These are phyloP conservation scores for Sciaenops ocellatus DNA, from an alignment of 2,797 vertebrate species.

Conservation along the genomic window DNA sequence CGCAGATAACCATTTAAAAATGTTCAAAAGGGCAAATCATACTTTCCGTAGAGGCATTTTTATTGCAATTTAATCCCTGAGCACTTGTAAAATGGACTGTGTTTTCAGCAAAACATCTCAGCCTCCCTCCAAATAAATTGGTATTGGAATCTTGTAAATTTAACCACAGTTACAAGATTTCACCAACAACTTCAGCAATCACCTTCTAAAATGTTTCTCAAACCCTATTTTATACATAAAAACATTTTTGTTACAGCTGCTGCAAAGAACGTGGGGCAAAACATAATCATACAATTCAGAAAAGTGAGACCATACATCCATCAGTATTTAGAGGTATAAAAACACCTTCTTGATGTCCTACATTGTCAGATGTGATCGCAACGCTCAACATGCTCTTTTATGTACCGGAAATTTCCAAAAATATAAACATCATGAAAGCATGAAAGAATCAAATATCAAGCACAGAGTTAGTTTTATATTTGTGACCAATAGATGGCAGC, in stretches of 20 bases:
- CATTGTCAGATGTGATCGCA: not conserved
- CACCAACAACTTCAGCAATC: not conserved
- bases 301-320: not conserved
- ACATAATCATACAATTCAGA: not conserved
- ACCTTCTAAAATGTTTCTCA: not conserved
- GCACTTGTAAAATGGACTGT: slow-evolving; percentile 1
- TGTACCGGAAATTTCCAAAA: not conserved
- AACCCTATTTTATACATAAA: not conserved
- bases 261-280: not conserved
- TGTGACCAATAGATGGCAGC: slow-evolving; percentile 76
- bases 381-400: not conserved
- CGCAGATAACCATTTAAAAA: not conserved
- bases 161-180: not conserved
- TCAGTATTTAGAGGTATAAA: not conserved
- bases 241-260: not conserved
- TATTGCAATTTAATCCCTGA: not conserved
- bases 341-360: not conserved
- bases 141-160: too few relatives aligned
- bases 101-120: not conserved
- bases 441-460: not conserved
- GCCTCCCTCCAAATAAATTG: not conserved
- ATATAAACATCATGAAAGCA: not conserved
- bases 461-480: not conserved
- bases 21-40: not conserved
- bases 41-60: slow-evolving; percentile 6